A percentile compares a stretch with the other conserved stretches of the same genome.
phyloP scores from a whole-genome alignment of 2,888 invertebrate genomes.

The Oligia strigilis region DNA sequence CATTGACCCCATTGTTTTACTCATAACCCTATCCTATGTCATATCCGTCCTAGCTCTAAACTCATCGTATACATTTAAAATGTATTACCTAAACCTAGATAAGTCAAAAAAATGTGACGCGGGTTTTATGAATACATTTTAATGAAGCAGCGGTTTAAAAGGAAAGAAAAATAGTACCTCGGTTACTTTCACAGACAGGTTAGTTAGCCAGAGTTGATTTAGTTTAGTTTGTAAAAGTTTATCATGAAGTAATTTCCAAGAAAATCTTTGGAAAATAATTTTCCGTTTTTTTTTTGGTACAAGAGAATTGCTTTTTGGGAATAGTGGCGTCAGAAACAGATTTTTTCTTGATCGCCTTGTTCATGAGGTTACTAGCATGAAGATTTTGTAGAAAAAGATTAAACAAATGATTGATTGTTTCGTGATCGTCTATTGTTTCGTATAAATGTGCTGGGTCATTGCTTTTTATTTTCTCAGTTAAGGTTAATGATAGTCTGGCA shows the following conservation, averaged over 20 bases:
- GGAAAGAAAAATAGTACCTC: constrained; percentile 17
- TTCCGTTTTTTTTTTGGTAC: neutral
- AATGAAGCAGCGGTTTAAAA: constrained; percentile 49
- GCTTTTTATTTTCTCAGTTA: neutral
- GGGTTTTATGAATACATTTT: constrained; percentile 58
- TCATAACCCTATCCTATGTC: constrained; percentile 27
- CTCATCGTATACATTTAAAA: constrained; percentile 41
- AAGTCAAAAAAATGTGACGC: constrained; percentile 54
- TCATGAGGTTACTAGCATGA: neutral
- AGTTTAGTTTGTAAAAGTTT: constrained; percentile 6
- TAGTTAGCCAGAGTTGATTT: constrained; percentile 25
- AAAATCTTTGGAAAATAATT: neutral
- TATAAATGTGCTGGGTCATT: neutral
- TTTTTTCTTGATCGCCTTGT: too few species aligned
- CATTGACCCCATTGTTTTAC: constrained; percentile 18
- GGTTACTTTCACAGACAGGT: constrained; percentile 27
- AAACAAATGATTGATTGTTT: neutral
- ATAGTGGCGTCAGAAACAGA: neutral
- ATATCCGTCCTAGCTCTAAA: constrained; percentile 12
- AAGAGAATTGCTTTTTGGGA: too few species aligned
- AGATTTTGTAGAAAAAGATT: neutral
- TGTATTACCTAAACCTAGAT: constrained; percentile 50
- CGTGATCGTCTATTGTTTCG: neutral
- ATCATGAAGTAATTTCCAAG: neutral
- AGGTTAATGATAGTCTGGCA: neutral